These are phyloP conservation scores for Pyxicephalus adspersus DNA, from an alignment of 2,113 vertebrate genomes.

Conservation along the genomic window DNA sequence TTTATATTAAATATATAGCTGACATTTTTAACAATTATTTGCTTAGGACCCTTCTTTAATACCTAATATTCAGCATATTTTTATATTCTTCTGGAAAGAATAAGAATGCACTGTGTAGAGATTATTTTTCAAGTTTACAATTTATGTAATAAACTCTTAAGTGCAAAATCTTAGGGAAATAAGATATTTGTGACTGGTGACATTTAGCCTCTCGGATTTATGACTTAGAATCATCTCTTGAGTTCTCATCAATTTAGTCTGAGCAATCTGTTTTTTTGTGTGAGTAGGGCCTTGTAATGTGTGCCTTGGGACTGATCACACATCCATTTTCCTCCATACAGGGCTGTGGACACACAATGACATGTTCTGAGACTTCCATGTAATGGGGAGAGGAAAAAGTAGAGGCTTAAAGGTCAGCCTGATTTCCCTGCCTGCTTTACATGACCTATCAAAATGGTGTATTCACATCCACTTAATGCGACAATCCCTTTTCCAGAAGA, in stretches of 20 bases:
- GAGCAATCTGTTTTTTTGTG: conserved; percentile 16
- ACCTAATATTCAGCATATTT: no score
- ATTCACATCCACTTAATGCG: neutral
- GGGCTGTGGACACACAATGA: conserved; percentile 17
- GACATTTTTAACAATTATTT: no score
- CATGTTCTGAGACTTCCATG: conserved; percentile 1
- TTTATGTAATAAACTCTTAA: neutral
- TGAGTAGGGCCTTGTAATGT: conserved; percentile 4
- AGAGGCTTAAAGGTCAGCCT: neutral
- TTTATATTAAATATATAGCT: no score
- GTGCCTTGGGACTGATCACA: conserved; percentile 26
- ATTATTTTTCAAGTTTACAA: neutral
- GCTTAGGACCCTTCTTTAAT: no score
- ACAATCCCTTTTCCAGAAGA: no score
- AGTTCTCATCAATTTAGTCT: conserved; percentile 7
- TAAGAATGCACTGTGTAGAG: no score
- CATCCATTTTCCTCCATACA: neutral
- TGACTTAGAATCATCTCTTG: neutral
- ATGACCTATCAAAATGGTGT: neutral
- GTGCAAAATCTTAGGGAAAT: neutral
- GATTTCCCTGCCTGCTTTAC: conserved; percentile 6
- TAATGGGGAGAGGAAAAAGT: conserved; percentile 15
- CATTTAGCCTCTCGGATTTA: neutral
- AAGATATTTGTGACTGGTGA: conserved; percentile 20
- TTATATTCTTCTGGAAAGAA: no score